These are phyloP conservation scores for Aphodius sticticus DNA, from an alignment of 2,888 invertebrate species.

Conservation along the genomic window DNA sequence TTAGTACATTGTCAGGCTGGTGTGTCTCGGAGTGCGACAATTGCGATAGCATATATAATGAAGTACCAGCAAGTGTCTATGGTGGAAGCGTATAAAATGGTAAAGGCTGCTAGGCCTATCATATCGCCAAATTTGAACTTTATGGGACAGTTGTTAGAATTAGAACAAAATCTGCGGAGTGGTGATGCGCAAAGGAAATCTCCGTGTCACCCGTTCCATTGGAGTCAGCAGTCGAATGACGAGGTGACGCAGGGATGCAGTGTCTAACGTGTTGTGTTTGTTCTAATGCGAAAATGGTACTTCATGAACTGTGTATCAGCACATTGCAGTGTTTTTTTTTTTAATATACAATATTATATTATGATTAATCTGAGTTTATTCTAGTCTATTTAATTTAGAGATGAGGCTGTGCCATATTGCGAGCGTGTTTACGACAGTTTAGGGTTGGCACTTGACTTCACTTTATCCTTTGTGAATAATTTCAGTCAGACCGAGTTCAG, in stretches of 20 bases:
- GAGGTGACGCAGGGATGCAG: conserved; percentile 66
- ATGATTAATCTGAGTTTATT: conserved; percentile 46
- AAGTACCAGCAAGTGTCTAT: conserved; percentile 83
- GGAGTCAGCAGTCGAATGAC: conserved; percentile 64
- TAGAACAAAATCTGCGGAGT: conserved; percentile 73
- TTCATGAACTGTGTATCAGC: neutral
- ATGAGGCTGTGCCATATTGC: conserved; percentile 59
- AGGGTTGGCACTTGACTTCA: conserved; percentile 42
- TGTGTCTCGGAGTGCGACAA: conserved; percentile 91
- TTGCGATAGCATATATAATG: conserved; percentile 96
- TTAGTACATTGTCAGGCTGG: conserved; percentile 96
- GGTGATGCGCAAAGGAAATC: conserved; percentile 57
- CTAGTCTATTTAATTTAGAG: conserved; percentile 50
- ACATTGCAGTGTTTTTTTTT: conserved; percentile 21
- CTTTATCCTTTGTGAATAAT: conserved; percentile 38
- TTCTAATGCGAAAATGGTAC: conserved; percentile 19
- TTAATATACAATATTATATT: conserved; percentile 30
- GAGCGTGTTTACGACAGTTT: conserved; percentile 51
- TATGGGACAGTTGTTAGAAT: conserved; percentile 87
- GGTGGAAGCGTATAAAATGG: conserved; percentile 87
- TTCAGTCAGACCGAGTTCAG: conserved; percentile 19
- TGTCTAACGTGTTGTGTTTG: conserved; percentile 57
- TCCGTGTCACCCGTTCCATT: conserved; percentile 61
- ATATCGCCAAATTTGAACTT: conserved; percentile 96
- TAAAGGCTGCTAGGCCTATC: conserved; percentile 84